Conservation (phyloP, 2,797 vertebrate species). For the Lepidocolaptes lacrymiger region DNA sequence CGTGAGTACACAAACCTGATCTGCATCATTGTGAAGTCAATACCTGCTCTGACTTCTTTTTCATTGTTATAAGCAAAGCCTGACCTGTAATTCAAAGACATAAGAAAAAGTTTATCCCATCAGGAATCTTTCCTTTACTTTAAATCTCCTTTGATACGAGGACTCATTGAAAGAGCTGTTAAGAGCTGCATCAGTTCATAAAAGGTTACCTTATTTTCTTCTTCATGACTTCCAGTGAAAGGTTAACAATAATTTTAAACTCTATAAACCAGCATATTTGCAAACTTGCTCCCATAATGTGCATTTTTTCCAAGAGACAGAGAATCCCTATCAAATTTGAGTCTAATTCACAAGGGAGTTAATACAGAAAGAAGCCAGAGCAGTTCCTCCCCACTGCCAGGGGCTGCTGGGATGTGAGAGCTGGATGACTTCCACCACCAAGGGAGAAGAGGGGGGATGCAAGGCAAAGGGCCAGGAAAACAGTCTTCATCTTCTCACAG, state of each 20-base stretch:
- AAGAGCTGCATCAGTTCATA: neutral
- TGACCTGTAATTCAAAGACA: slow-evolving; percentile 34
- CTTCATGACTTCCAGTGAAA: neutral
- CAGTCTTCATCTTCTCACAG: slow-evolving; percentile 8
- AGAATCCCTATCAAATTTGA: neutral
- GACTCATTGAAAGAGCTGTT: neutral
- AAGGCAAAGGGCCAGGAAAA: slow-evolving; percentile 42
- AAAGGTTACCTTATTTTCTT: neutral
- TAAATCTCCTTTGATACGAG: neutral
- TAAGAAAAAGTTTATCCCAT: slow-evolving; percentile 43
- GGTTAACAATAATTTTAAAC: neutral
- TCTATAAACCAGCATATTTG: neutral
- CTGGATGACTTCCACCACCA: slow-evolving; percentile 36
- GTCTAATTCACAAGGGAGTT: neutral
- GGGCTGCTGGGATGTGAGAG: neutral
- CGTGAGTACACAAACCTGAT: slow-evolving; percentile 57
- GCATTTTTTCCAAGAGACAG: neutral
- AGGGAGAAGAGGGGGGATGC: neutral
- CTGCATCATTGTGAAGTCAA: slow-evolving; percentile 62
- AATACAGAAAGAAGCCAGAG: neutral
- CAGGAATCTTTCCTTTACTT: neutral
- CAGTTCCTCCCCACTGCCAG: neutral
- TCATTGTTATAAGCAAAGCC: slow-evolving; percentile 28
- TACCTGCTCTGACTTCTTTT: slow-evolving; percentile 6
- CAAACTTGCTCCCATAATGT: neutral